Evolutionary conservation across 37 sponge, comb jelly and placozoan species (phyloP), one percentile per base, ranked within the genome.

Genomic region (Geodia barretti): DNA sequence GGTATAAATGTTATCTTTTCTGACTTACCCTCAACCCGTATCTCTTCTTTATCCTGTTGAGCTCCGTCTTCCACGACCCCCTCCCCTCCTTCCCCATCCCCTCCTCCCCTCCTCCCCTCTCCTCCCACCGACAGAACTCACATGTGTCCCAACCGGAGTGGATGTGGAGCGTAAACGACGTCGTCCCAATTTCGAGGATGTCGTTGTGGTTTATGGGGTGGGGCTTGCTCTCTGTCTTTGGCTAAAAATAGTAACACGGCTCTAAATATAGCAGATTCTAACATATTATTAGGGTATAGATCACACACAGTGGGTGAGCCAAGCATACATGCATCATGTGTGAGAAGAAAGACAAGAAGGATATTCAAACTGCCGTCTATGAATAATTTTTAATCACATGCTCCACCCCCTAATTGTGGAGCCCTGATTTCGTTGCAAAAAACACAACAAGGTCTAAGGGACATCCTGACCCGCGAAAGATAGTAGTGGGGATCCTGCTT

Each of bases 101-200:
- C 28, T 60, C 64, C 32, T n/a, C 74, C 59, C 9, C 74, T 31
- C 19, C 29, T 30, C 69, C 75, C 5, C 60, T 39, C 60, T 34
- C 69, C 30, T 33, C 31, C 69, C 74, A 70, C 60, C 71, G 67
- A 78, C 96, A 95, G 37, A 37, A 69, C 25, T 72, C 81, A 71
- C 96, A 95, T n/a, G 83, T 85, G 35, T 89, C 93, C 78, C 69
- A 59, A 41, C 94, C 96, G 23, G 42, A 37, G 84, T 95, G 96
- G 26, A 92, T 83, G 82, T 95, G 96, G 23, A 92, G 62, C 19
- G 65, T 33, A 43, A 92, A 79, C 32, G 83, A 73, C 30, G 96
- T 92, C 29, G 79, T 36, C 4, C 95, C 95, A 3, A 95, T 35
- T 14, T 41, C 71, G 8, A 95, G 76, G 21, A 61, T 68, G 72